Conservation (phyloP, 2,113 vertebrate species). For the Epinephelus cyanopodus region DNA sequence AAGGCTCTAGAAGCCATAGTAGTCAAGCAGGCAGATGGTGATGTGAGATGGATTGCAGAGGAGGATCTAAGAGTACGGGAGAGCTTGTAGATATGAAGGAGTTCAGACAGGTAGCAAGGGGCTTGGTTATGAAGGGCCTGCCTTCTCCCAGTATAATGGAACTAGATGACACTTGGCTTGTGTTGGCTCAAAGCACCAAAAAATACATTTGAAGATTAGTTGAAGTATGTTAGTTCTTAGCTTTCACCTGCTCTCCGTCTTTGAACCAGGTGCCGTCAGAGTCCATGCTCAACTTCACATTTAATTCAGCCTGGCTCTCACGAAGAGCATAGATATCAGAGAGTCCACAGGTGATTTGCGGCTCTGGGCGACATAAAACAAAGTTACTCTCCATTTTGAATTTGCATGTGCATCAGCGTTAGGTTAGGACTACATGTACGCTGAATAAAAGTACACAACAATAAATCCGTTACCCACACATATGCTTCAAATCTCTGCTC, state of each 20-base stretch:
- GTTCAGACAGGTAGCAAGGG: too few species aligned
- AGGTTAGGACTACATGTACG: neutral
- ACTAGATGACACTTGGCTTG: too few species aligned
- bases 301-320: slow-evolving; percentile 79
- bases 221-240: neutral
- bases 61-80: too few species aligned
- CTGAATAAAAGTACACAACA: neutral
- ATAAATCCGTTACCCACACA: neutral
- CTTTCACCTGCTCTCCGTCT: slow-evolving; percentile 85
- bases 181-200: too few species aligned
- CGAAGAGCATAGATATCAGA: slow-evolving; percentile 75
- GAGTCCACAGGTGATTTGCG: slow-evolving; percentile 81
- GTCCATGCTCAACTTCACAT: slow-evolving; percentile 79
- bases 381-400: slow-evolving; percentile 14
- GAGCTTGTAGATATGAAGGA: too few species aligned
- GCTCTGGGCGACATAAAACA: slow-evolving; percentile 56
- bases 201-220: too few species aligned
- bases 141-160: too few species aligned
- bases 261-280: slow-evolving; percentile 86
- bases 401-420: neutral
- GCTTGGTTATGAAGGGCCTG: too few species aligned
- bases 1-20: too few species aligned
- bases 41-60: too few species aligned
- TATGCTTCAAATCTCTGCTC: neutral
- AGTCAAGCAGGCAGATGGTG: too few species aligned